Base-by-base conservation (phyloP, 2,888 invertebrate species). In the Cepaea hortensis region DNA sequence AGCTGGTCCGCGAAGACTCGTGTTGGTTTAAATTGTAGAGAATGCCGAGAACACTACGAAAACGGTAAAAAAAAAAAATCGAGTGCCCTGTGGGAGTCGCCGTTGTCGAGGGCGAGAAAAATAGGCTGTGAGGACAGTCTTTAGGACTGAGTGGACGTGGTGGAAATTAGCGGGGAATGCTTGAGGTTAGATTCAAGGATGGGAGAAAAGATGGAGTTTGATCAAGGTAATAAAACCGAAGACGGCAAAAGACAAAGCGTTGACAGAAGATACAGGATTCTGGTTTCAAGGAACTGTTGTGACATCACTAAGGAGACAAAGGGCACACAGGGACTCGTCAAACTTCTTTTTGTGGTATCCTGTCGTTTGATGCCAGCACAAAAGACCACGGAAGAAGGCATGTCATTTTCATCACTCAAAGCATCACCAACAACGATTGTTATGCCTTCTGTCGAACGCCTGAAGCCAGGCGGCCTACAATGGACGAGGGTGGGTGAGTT, bases 301-400 rank as follows among this genome's bases (percentile, higher is more conserved):
- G 55, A 55, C 55, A 55, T 55, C 55, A 55, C 23, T 9, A 7
- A 5, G 3, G 72, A 23, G 5, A 23, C 9, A 23, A 23, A 23
- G 72, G 72, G n/a, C n/a, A 72, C 9, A 72, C 23, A 4, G n/a
- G 72, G 7, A 3, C 23, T 7, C n/a, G 3, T 4, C 3, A 72
- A 72, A 9, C 9, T n/a, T 23, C 4, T 72, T 72, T 23, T 23
- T 20, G 9, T 23, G 7, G 72, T 72, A 20, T 23, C 7, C 23
- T n/a, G 72, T n/a, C 72, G 72, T 72, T 72, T 72, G 20, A 23
- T 72, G 72, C n/a, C 23, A 6, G 72, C n/a, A 72, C 72, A 72
- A n/a, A 23, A 23, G 72, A n/a, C 6, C 6, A 55, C 55, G 7
- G 11, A 55, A 55, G 55, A 55, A 55, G 55, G 55, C 55, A 55